These are phyloP conservation scores for Danio aesculapii DNA, from an alignment of 2,797 vertebrate genomes.

Conservation along the genomic window DNA sequence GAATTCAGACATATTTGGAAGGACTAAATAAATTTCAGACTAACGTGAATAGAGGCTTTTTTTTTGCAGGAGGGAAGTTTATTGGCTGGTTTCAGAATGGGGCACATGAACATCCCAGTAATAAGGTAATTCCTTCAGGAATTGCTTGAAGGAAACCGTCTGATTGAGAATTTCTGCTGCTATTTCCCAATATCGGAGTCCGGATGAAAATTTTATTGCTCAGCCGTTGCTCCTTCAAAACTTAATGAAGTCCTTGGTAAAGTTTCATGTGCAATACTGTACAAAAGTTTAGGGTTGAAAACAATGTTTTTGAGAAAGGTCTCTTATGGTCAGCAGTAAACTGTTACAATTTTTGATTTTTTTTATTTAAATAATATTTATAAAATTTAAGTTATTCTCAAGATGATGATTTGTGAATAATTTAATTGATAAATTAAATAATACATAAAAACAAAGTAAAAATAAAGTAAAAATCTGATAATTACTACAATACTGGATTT, in stretches of 20 bases:
- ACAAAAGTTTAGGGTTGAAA: not conserved
- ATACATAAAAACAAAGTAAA: too few species aligned
- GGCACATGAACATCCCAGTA: constrained; percentile 22
- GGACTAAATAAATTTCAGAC: constrained; percentile 24
- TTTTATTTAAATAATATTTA: too few species aligned
- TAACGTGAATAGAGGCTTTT: not conserved
- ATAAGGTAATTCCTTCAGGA: constrained; percentile 31
- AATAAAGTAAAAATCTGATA: too few species aligned
- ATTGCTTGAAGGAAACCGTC: constrained; percentile 2
- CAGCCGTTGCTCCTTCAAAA: constrained; percentile 11
- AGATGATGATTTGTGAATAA: too few species aligned
- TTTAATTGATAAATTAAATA: too few species aligned
- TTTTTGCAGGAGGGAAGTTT: constrained; percentile 7
- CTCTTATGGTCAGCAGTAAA: not conserved
- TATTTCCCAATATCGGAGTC: constrained; percentile 4
- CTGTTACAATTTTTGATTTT: not conserved
- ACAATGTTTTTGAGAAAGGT: not conserved
- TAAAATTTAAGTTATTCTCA: too few species aligned
- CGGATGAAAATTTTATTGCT: not conserved
- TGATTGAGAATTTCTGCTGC: constrained; percentile 23
- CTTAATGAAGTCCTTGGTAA: not conserved
- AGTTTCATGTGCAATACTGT: not conserved
- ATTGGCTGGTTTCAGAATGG: constrained; percentile 21
- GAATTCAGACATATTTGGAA: constrained; percentile 25
- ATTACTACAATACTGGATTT: too few species aligned